Base-by-base conservation (phyloP, 2,888 invertebrate genomes). In the Amiota communis region DNA sequence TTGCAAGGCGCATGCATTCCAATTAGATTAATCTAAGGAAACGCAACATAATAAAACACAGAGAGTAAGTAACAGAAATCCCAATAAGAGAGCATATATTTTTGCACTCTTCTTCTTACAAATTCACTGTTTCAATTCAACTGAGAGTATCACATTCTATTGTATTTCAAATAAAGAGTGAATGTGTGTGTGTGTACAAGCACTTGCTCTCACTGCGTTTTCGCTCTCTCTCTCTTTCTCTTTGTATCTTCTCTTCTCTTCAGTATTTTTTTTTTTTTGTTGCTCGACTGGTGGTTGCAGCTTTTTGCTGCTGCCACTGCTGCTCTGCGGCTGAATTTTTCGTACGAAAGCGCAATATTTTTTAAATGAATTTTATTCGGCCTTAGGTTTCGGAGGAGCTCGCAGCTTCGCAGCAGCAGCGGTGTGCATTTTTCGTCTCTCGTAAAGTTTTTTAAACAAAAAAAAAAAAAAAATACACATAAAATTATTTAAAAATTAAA, bases 351-450 rank as follows among this genome's bases (percentile, higher is more conserved):
- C 89, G 88, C 88, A 89, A 87, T 87, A 89, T 36, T 36, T 36
- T 36, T 36, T 2, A 36, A 36, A 86, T 85, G 85, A 87, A 63
- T 88, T 88, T 89, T 89, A 89, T 90, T 90, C 89, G 89, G 90
- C 88, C 87, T 89, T 89, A 89, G 90, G 89, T 90, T 89, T 89
- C 89, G 90, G 89, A 89, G 88, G 89, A 89, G 90, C 89, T 88
- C 86, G 88, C 84, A 81, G 83, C 88, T 89, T 36, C 86, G 88
- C 86, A 87, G 86, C 80, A 83, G 77, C 73, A 77, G 84, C 79
- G 81, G 80, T 82, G 79, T 87, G 89, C 89, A 88, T 86, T 36
- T n/a, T 36, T 87, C 86, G 87, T 87, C 84, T 87, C 81, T 80
- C 79, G 78, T 84, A 84, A 85, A 84, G 82, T 85, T 83, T 86